Evolutionary conservation across 2,888 invertebrate species (phyloP), one percentile per base, ranked within the genome.

Genomic region (Lasioglossum morio): DNA sequence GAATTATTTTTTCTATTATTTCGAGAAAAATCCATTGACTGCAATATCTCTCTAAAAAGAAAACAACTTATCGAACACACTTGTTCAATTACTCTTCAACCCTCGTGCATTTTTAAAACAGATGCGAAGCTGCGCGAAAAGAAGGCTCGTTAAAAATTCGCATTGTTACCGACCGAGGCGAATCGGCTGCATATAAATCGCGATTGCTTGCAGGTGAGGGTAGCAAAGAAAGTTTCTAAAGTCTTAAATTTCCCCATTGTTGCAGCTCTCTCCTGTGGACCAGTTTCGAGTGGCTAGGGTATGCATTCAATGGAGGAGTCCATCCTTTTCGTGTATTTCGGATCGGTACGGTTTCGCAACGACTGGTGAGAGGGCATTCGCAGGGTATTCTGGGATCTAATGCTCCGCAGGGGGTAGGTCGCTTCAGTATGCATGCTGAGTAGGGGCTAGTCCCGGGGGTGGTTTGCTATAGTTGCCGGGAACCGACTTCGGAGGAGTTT

Each of bases 341-440:
- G 8, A 66, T 66, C 66, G 34, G 63, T 16, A 63, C 27, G 30
- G 66, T 34, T 34, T 34, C 66, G 34, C 16, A 34, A 19, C 19
- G 66, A 8, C 19, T 66, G 66, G 60, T 27, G 53, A 53, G n/a
- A 72, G 43, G 43, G 27, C 70, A 72, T 72, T 72, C n/a, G 70
- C 70, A 43, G n/a, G 43, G 70, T 40, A 72, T 40, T 72, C 40
- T 72, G 40, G 70, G 70, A 72, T 72, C 70, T 72, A 72, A 72
- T 40, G 40, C 70, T 72, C 70, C 70, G 40, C 70, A 40, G 70
- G 70, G 70, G 40, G 40, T 72, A 43, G 43, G 70, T 72, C 43
- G 70, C 70, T 72, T 72, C 70, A 1, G 70, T 72, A 72, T 72
- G 70, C 70, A 72, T 40, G 70, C 70, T 16, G 70, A 40, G 40